Evolutionary conservation across 53 echinoderm and acorn worm genomes (phyloP).

Genomic region (Zoroaster sp.): DNA sequence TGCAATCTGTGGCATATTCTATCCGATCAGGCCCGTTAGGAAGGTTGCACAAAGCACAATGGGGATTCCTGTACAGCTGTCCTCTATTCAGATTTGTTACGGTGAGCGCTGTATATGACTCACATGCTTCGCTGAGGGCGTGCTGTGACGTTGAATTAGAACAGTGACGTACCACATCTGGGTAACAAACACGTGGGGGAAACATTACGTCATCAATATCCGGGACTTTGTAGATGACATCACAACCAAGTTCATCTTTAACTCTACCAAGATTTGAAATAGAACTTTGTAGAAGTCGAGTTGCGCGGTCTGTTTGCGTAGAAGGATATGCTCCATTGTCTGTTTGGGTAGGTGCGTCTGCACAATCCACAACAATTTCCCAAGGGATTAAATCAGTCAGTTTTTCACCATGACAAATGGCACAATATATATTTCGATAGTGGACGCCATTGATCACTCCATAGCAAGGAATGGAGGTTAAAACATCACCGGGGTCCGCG

Average conservation of each 20-base stretch:
- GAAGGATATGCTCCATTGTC: too few species aligned
- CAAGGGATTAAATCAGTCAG: slow-evolving; percentile 18
- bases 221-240: not conserved
- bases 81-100: not conserved
- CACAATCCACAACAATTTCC: slow-evolving; percentile 23
- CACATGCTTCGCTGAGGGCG: slow-evolving; percentile 27
- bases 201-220: not conserved
- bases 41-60: slow-evolving; percentile 47
- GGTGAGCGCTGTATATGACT: slow-evolving; percentile 36
- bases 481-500: not conserved
- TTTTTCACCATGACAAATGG: slow-evolving; percentile 39
- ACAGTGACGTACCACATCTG: not conserved
- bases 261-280: not conserved
- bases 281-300: not conserved
- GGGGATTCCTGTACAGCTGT: slow-evolving; percentile 23
- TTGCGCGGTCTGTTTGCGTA: not conserved
- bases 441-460: not conserved
- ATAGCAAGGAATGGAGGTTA: slow-evolving; percentile 21
- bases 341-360: too few species aligned
- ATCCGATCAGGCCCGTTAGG: not conserved
- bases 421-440: slow-evolving; percentile 56
- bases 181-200: slow-evolving; percentile 10
- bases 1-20: slow-evolving; percentile 13
- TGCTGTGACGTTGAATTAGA: not conserved
- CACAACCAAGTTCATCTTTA: not conserved